Evolutionary conservation across 2,113 vertebrate genomes (phyloP), one percentile per base, ranked within the genome.

Genomic region (Serinus canaria): DNA sequence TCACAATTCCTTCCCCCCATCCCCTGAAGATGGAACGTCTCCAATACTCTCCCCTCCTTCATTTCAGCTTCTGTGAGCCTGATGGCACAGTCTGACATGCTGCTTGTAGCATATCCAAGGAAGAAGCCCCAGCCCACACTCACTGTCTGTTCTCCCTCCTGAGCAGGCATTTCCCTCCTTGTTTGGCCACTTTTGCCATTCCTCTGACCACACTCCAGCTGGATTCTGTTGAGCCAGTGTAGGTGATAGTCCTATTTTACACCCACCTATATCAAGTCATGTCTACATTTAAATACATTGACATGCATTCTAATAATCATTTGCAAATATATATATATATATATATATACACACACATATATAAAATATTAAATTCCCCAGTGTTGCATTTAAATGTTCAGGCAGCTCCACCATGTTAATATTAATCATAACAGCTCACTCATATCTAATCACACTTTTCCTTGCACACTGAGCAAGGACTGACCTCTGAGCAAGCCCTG

Each of bases 101-200:
- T 0, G 1, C 73, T 2, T 47, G 52, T 4, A 33, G 76, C 30
- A 17, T 0, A 13, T 1, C 21, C 28, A 22, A 24, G 58, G 35
- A 60, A 64, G 39, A 44, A 27, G 20, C 31, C 25, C 9, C 24
- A 89, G 72, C 22, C 49, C 52, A 22, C 27, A 53, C 5, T 10
- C 17, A 30, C 24, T 3, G 0, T 4, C 83, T 28, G 15, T 9
- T 43, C 46, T 56, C 53, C 59, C 73, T 75, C 63, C 58, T 0
- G 2, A 52, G 72, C 74, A 70, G 30, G 33, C 30, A n/a, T 13
- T 28, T 60, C 72, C 58, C 33, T 44, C 50, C 33, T 35, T 1
- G 0, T 43, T 21, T 7, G 3, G 37, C n/a, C 62, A 28, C 66
- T 15, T 70, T 62, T 30, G 25, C 43, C 31, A 18, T 7, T 37